Conservation (phyloP, 1,140 invertebrate species). For the Tetragnatha versicolor region DNA sequence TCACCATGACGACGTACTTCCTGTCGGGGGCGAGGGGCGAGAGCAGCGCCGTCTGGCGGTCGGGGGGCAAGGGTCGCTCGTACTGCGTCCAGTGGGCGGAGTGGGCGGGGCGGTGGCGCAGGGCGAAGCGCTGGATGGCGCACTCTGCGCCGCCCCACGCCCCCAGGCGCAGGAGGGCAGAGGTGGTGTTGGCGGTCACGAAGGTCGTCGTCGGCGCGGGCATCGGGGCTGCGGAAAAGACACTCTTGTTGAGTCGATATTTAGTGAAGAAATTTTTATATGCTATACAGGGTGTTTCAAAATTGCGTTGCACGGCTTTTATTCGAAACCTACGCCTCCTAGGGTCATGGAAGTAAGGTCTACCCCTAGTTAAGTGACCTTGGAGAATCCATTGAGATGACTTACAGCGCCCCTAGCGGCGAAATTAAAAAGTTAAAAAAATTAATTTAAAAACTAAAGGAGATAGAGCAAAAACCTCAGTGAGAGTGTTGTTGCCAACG, state of each 20-base stretch:
- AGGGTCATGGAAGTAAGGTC: no score
- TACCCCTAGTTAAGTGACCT: no score
- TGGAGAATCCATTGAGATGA: no score
- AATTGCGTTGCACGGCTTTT: no score
- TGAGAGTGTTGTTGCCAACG: no score
- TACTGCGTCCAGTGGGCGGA: conserved; percentile 75
- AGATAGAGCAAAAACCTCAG: no score
- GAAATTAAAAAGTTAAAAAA: no score
- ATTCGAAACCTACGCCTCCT: no score
- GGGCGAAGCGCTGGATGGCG: conserved; percentile 68
- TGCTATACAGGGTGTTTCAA: no score
- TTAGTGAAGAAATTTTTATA: no score
- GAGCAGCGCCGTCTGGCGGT: background rate
- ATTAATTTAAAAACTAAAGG: no score
- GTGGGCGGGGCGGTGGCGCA: conserved; percentile 73
- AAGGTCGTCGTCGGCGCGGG: conserved; percentile 57
- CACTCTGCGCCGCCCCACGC: conserved; percentile 73
- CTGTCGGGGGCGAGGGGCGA: conserved; percentile 45
- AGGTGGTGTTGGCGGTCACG: conserved; percentile 63
- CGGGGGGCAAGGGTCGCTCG: background rate
- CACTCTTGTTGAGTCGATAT: background rate
- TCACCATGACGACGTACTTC: conserved; percentile 54
- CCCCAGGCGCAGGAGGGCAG: conserved; percentile 65
- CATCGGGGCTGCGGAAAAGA: conserved; percentile 57
- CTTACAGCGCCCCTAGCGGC: no score